Evolutionary conservation across 2,888 invertebrate species (phyloP), one percentile per base, ranked within the genome.

Genomic region (Erannis defoliaria): DNA sequence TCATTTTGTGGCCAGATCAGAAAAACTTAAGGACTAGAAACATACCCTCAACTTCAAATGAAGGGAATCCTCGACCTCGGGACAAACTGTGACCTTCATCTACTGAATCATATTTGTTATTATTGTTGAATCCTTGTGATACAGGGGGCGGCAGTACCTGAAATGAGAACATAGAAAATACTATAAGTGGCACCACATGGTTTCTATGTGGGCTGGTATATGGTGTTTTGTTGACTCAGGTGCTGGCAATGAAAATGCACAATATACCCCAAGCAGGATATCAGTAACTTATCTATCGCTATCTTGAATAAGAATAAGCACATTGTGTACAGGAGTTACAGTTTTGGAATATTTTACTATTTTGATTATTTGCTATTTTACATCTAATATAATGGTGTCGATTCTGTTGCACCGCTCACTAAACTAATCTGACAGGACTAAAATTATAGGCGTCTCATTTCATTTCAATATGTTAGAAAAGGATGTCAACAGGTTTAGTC

Each of bases 21-120:
- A 8, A 42, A 23, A 0, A 14, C 10, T n/a, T 4, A 8, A 19
- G 35, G 21, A n/a, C n/a, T n/a, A n/a, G n/a, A n/a, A n/a, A n/a
- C 19, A 40, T 81, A 86, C 85, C 85, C 72, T 87, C 81, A 57
- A 87, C 80, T 67, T 84, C 77, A 55, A 91, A 90, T 21, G 93
- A 89, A 23, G 82, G 81, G 62, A 93, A 94, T 4, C 94, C 94
- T 72, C 94, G 81, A 26, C 94, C 94, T 40, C 85, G 80, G 0
- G 93, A 87, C 40, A 94, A 84, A 68, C 91, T 93, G 72, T 90
- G 93, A 0, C 94, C 94, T 55, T 90, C 89, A 69, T 94, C 94
- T 38, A 93, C 84, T 56, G 78, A 74, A 31, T 77, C 71, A 58
- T 82, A 78, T 43, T 71, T 75, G 62, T 80, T 80, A 33, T 71